These are phyloP conservation scores for Euwallacea fornicatus DNA, from an alignment of 1,140 invertebrate species.

Conservation along the genomic window DNA sequence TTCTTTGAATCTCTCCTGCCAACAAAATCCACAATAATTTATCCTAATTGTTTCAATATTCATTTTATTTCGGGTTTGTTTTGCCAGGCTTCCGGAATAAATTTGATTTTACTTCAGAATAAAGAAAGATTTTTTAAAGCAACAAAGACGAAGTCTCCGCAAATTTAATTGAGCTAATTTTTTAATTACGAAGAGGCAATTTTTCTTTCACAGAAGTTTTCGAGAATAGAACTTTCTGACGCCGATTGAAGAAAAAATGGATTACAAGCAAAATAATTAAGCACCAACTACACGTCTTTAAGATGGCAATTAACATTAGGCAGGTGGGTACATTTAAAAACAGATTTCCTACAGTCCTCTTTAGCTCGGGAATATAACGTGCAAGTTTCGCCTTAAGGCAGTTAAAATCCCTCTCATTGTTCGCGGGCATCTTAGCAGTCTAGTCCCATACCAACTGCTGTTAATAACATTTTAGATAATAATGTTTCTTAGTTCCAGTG, in stretches of 20 bases:
- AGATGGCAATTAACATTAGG: too few relatives aligned
- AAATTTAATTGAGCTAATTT: not conserved
- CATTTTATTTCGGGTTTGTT: slow-evolving; percentile 2
- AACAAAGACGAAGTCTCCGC: not conserved
- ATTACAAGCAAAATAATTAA: too few relatives aligned
- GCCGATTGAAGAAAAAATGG: too few relatives aligned
- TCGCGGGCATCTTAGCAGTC: not conserved
- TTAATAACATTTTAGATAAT: slow-evolving; percentile 12
- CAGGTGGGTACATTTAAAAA: too few relatives aligned
- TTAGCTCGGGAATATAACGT: not conserved
- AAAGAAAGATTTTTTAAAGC: not conserved
- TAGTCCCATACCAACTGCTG: slow-evolving; percentile 4
- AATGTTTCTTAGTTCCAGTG: slow-evolving; percentile 12
- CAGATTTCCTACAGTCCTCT: not conserved
- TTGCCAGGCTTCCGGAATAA: not conserved
- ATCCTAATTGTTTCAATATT: slow-evolving; percentile 2
- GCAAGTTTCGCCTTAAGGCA: not conserved
- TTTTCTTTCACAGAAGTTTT: not conserved
- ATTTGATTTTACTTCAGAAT: slow-evolving; percentile 1
- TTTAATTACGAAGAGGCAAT: not conserved
- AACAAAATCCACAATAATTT: slow-evolving; percentile 1
- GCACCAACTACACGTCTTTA: too few relatives aligned
- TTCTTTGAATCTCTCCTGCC: not conserved
- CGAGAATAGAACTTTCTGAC: too few relatives aligned
- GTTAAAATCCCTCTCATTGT: slow-evolving; percentile 2